Base-by-base conservation (phyloP, 1,140 invertebrate species). In the Aleiodes sp. region DNA sequence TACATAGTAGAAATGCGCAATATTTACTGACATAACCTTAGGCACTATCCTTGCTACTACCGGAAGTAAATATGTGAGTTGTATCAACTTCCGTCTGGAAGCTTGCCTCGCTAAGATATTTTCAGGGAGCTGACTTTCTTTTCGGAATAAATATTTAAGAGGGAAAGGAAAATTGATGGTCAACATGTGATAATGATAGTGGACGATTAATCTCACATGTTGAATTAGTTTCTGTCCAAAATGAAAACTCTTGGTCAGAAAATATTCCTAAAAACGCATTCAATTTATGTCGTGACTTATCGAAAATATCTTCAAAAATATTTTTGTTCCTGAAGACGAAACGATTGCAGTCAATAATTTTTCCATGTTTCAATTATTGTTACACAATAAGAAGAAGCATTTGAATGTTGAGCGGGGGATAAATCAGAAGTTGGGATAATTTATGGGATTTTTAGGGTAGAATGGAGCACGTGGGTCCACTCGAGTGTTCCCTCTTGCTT, bases 361-460 rank as follows among this genome's bases (percentile, higher is more conserved):
- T n/a, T n/a, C n/a, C n/a, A n/a, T n/a, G n/a, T n/a, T n/a, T n/a
- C n/a, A n/a, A n/a, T 28, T 35, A 59, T 59, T 14, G 12, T 56
- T 24, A 7, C n/a, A 12, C 14, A 6, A 9, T 10, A 62, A 8
- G 29, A 29, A 41, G n/a, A 1, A n/a, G 56, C 60, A 26, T 21
- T 60, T 67, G 59, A 68, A 64, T 31, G 12, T 6, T 65, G 39
- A 67, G 46, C 70, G 72, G 70, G 73, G 73, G 70, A 66, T 56
- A 62, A 62, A 41, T 12, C 26, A 14, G 33, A 63, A 57, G 52
- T 78, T 75, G 70, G 72, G 37, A 68, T 78, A 76, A 78, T 78
- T 78, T 78, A 78, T 78, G 70, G 66, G 57, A 68, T 72, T 41
- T 65, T 66, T 72, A 39, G 73, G 70, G 72, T 65, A 70, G 66